Conservation (phyloP, 2,113 vertebrate genomes). For the Mesembrinibis cayennensis region DNA sequence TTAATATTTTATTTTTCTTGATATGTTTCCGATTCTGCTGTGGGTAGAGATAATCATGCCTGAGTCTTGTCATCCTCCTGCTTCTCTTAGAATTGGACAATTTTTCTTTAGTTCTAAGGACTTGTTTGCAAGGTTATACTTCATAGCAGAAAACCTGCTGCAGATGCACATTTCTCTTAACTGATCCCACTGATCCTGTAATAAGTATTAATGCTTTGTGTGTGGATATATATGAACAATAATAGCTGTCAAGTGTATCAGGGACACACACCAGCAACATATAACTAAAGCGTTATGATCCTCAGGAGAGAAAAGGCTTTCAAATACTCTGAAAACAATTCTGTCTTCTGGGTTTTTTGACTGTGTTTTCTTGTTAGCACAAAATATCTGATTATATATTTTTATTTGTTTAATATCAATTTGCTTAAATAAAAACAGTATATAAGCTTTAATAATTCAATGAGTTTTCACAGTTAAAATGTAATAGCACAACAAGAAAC, state of each 20-base stretch:
- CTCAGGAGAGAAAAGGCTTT: background rate
- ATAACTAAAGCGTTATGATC: background rate
- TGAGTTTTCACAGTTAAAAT: background rate
- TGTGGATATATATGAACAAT: background rate
- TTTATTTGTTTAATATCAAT: background rate
- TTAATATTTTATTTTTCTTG: background rate
- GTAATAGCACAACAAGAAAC: background rate
- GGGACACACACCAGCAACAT: too few relatives aligned
- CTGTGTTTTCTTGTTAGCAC: background rate
- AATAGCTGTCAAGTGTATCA: background rate
- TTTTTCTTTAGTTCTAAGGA: background rate
- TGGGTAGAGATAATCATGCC: background rate
- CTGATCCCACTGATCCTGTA: too few relatives aligned
- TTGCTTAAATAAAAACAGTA: background rate
- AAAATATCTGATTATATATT: background rate
- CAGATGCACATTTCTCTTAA: background rate
- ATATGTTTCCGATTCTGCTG: background rate
- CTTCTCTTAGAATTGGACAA: background rate
- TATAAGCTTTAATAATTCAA: background rate
- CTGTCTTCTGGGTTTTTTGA: background rate
- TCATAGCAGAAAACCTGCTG: background rate
- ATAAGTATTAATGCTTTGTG: background rate
- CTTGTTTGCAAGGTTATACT: background rate
- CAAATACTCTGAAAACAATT: background rate
- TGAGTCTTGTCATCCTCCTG: background rate